Evolutionary conservation across 37 sponge, comb jelly and placozoan species (phyloP).

Genomic region (Geodia barretti): DNA sequence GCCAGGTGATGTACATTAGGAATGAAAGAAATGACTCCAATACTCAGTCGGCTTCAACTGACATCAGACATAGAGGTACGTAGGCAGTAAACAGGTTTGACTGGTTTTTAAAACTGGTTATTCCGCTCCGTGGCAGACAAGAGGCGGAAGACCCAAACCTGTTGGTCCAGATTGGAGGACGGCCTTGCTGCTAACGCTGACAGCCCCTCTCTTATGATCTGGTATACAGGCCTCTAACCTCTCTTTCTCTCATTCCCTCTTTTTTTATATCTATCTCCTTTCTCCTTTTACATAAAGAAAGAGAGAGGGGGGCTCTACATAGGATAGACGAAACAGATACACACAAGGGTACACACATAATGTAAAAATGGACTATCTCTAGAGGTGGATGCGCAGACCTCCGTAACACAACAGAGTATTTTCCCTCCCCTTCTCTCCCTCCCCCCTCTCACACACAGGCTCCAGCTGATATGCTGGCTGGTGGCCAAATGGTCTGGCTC

Average conservation of each 20-base stretch:
- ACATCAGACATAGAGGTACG: background rate
- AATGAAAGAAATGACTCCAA: background rate
- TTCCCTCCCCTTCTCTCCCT: background rate
- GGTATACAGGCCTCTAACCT: conserved; percentile 8
- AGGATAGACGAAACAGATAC: too few relatives aligned
- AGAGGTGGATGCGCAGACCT: too few relatives aligned
- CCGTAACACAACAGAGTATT: background rate
- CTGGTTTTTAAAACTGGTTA: conserved; percentile 2
- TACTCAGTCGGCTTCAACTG: background rate
- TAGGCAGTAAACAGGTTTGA: background rate
- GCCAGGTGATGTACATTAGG: conserved; percentile 5
- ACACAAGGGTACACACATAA: too few relatives aligned
- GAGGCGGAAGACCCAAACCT: conserved; percentile 28
- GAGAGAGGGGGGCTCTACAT: too few relatives aligned
- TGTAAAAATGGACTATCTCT: too few relatives aligned
- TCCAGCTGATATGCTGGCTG: conserved; percentile 44
- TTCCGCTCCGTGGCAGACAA: conserved; percentile 26
- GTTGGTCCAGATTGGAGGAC: conserved; percentile 19
- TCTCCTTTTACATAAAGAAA: too few relatives aligned
- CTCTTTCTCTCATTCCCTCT: too few relatives aligned
- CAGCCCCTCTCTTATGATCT: conserved; percentile 2
- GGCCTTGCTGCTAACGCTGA: background rate
- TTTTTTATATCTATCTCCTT: too few relatives aligned
- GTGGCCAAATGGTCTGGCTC: conserved; percentile 26
- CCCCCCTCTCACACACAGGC: conserved; percentile 28